These are phyloP conservation scores for Danio aesculapii DNA, from an alignment of 2,797 vertebrate genomes.

Conservation along the genomic window DNA sequence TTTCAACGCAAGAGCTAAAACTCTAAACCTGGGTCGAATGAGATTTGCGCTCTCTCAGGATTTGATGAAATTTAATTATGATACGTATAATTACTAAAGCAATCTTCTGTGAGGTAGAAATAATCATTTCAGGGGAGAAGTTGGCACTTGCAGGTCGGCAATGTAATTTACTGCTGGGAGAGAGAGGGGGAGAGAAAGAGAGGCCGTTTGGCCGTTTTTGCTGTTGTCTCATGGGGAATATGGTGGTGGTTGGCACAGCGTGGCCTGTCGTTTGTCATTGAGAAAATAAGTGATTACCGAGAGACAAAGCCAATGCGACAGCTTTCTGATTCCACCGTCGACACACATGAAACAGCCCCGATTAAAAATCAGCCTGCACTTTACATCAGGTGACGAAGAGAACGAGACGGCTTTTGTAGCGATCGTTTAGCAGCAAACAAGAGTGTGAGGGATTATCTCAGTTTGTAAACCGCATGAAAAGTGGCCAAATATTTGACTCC, in stretches of 20 bases:
- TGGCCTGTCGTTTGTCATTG: conserved; percentile 63
- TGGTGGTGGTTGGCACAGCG: conserved; percentile 56
- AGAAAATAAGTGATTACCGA: conserved; percentile 57
- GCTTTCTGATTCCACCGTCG: conserved; percentile 48
- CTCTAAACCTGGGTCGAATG: conserved; percentile 75
- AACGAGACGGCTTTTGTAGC: conserved; percentile 19
- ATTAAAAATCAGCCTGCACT: conserved; percentile 50
- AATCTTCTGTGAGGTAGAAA: conserved; percentile 81
- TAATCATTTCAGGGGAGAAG: conserved; percentile 76
- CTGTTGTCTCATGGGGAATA: conserved; percentile 63
- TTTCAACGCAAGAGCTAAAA: conserved; percentile 66
- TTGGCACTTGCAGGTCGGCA: conserved; percentile 74
- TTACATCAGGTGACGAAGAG: conserved; percentile 20
- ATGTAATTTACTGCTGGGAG: conserved; percentile 72
- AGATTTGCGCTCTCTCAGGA: conserved; percentile 79
- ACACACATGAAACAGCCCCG: conserved; percentile 39
- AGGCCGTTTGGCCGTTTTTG: conserved; percentile 47
- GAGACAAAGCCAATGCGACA: conserved; percentile 54
- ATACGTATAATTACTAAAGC: conserved; percentile 85
- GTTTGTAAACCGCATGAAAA: conserved; percentile 33
- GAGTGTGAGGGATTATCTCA: conserved; percentile 39
- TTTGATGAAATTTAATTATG: conserved; percentile 84
- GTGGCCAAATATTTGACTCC: conserved; percentile 37
- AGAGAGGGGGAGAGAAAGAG: conserved; percentile 25
- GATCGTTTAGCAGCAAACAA: conserved; percentile 39